phyloP scores from a whole-genome alignment of 1,140 invertebrate genomes.

The Schlechtendalia chinensis region DNA sequence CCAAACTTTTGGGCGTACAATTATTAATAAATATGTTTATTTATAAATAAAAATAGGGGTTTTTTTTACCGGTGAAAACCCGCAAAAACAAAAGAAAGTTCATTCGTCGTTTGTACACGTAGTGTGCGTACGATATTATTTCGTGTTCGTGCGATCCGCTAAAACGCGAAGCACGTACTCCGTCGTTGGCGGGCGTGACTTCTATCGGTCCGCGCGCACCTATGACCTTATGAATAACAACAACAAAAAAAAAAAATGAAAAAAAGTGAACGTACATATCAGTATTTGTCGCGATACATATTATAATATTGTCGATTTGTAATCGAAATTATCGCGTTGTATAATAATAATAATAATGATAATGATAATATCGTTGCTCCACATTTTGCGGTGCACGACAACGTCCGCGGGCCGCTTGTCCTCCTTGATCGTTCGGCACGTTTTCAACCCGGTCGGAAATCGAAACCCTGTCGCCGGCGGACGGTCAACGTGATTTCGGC shows the following conservation, averaged over 20 bases:
- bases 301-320: background rate
- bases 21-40: too few species aligned
- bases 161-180: too few species aligned
- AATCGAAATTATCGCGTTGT: background rate
- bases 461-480: too few species aligned
- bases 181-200: slow-evolving; percentile 24
- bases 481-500: too few species aligned
- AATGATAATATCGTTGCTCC: background rate
- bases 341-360: background rate
- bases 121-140: too few species aligned
- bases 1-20: too few species aligned
- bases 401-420: too few species aligned
- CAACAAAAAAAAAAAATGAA: too few species aligned
- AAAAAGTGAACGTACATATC: slow-evolving; percentile 34
- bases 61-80: too few species aligned
- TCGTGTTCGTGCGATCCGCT: background rate
- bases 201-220: background rate
- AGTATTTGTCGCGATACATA: background rate
- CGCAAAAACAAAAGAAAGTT: too few species aligned
- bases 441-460: background rate
- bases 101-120: too few species aligned
- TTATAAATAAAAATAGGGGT: too few species aligned
- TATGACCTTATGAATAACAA: slow-evolving; percentile 22
- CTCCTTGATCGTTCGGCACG: slow-evolving; percentile 12
- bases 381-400: slow-evolving; percentile 33